Percentiles rank a stretch among this genome's conserved stretches.
Conservation (phyloP, 2,888 invertebrate genomes). For the Melitaea athalia region DNA sequence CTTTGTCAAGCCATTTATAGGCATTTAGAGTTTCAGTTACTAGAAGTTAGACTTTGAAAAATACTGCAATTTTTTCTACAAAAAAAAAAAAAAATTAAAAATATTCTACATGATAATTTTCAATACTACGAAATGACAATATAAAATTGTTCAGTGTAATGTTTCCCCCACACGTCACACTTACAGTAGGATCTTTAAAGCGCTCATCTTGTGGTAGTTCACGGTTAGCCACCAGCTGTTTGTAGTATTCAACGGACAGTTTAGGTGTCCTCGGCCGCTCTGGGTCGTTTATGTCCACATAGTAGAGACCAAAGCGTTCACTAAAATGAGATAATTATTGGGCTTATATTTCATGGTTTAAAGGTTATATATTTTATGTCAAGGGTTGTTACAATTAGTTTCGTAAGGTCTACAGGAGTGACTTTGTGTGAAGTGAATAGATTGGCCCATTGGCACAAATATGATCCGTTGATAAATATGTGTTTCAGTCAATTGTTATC, state of each 20-base stretch:
- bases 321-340: conserved; percentile 60
- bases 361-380: too few species aligned
- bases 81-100: too few species aligned
- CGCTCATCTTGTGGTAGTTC: conserved; percentile 68
- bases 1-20: neutral
- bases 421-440: too few species aligned
- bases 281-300: conserved; percentile 86
- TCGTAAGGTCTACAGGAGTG: too few species aligned
- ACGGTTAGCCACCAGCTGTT: conserved; percentile 76
- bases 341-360: too few species aligned
- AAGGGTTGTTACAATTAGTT: too few species aligned
- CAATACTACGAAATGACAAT: neutral
- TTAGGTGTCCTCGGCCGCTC: conserved; percentile 85
- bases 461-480: too few species aligned
- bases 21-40: neutral
- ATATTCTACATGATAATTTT: too few species aligned
- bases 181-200: conserved; percentile 68
- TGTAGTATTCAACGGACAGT: conserved; percentile 83
- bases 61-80: too few species aligned
- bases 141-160: neutral
- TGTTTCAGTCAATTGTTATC: too few species aligned
- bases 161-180: conserved; percentile 43
- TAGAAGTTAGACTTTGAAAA: neutral
- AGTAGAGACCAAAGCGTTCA: conserved; percentile 87
- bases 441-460: too few species aligned